These are phyloP conservation scores for Poecilia picta DNA, from an alignment of 2,797 vertebrate genomes.

Conservation along the genomic window DNA sequence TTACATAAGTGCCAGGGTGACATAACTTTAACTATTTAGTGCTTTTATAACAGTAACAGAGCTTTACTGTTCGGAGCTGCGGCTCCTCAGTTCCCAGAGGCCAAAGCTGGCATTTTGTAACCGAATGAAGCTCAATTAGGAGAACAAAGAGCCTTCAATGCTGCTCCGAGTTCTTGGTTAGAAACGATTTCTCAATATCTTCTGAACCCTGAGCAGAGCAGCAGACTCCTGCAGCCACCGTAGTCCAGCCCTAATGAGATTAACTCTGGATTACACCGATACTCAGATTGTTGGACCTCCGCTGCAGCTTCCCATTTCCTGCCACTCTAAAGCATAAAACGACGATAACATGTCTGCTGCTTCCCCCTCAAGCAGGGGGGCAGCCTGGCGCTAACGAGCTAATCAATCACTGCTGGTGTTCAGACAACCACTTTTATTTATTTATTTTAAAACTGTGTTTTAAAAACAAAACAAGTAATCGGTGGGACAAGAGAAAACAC, in stretches of 20 bases:
- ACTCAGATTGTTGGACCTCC: slow-evolving; percentile 33
- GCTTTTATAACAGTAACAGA: slow-evolving; percentile 17
- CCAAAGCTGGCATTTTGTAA: neutral
- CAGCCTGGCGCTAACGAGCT: too few species aligned
- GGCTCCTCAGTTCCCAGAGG: neutral
- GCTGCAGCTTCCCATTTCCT: slow-evolving; percentile 22
- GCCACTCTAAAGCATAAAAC: neutral
- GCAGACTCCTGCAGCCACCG: slow-evolving; percentile 21
- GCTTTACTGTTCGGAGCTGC: slow-evolving; percentile 23
- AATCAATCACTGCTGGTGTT: too few species aligned
- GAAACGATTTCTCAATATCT: neutral
- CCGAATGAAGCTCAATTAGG: neutral
- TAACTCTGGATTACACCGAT: slow-evolving; percentile 70
- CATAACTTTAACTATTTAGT: slow-evolving; percentile 23
- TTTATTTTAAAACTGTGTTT: too few species aligned
- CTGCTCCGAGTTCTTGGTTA: neutral
- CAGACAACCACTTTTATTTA: too few species aligned
- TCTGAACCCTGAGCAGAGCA: neutral
- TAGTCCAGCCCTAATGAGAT: slow-evolving; percentile 68
- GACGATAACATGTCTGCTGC: neutral
- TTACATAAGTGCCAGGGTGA: neutral
- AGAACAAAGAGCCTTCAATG: slow-evolving; percentile 1
- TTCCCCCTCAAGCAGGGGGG: neutral
- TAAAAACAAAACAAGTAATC: too few species aligned
- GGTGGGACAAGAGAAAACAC: too few species aligned